Evolutionary conservation across 2,797 vertebrate species (phyloP), one percentile per base, ranked within the genome.

Genomic region (Schizopygopsis pylzovi): DNA sequence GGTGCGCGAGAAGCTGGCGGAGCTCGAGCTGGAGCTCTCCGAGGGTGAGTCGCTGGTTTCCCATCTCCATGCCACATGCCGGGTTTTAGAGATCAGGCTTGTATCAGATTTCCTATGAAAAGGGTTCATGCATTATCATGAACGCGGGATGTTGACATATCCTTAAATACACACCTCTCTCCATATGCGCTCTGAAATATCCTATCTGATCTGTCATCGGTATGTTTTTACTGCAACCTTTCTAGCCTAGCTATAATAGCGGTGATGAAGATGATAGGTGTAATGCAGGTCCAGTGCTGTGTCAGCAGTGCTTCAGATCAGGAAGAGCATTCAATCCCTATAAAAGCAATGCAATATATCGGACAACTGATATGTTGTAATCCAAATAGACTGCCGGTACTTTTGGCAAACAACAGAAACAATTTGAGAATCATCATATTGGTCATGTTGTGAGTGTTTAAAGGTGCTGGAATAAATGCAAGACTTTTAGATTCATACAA

Each of bases 21-120:
- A 96, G 94, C 94, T 96, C 86, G 95, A 96, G 93, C 93, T 96
- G 90, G 95, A 96, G 93, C 95, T 96, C 7, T 96, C 95, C 10
- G 95, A 96, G 89, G 96, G 95, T 96, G 92, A 85, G 83, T 68
- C 75, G 13, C 47, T 37, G 61, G 28, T 52, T 41, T 70, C 68
- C 41, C 70, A 45, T 76, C 45, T 54, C 73, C 47, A 37, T 54
- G 73, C 28, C 18, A 12, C 73, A 37, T 2, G 4, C 63, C 28
- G 28, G 28, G 63, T 65, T 65, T 33, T 33, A 8, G 28, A 33
- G 28, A 15, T 59, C 52, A 22, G 75, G 52, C 6, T 78, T 70
- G 13, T 11, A 54, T n/a, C 25, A 49, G 78, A 52, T 76, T 33
- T 18, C 13, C 25, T 33, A 11, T 15, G 45, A 4, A 47, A 8